Base-by-base conservation (phyloP, 2,888 invertebrate genomes). In the Andricus quercusramuli region DNA sequence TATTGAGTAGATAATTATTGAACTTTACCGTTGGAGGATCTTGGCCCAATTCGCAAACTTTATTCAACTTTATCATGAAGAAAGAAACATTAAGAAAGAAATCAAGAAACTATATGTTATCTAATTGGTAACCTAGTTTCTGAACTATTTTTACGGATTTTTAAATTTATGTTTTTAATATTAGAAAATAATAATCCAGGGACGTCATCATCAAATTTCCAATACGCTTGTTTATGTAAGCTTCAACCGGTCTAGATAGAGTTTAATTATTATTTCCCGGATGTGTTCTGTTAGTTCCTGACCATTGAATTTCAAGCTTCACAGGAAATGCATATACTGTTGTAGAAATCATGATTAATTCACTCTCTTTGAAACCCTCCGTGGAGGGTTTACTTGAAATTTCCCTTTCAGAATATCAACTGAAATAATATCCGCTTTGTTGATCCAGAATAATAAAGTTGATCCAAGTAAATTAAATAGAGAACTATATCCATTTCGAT, bases 391-490 rank as follows among this genome's bases (percentile, higher is more conserved):
- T 9, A n/a, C 56, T 56, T 56, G 56, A n/a, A 56, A 56, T 56
- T 56, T n/a, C 9, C n/a, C 56, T 56, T 56, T n/a, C n/a, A 56
- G 56, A 56, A n/a, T 56, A 56, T 56, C 56, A 3, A 3, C 25
- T 51, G 29, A 29, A 32, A 37, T n/a, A n/a, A n/a, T 9, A 37
- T 37, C 8, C 9, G 51, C 70, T 70, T 51, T 29, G 11, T 70
- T 29, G 25, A 70, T 70, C 20, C 22, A 20, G 20, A 70, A 20
- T 70, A 70, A 47, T 70, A 51, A 70, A 70, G 70, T 29, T 51
- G 9, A 70, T 70, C 32, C 17, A 25, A 70, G 5, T 9, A 51
- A 70, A 70, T 44, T 11, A 29, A 70, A 56, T n/a, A n/a, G 9
- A 56, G 11, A n/a, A n/a, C n/a, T n/a, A 56, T 56, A 11, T 17